Evolutionary conservation across 2,888 invertebrate species (phyloP).

Genomic region (Julus scandinavius): DNA sequence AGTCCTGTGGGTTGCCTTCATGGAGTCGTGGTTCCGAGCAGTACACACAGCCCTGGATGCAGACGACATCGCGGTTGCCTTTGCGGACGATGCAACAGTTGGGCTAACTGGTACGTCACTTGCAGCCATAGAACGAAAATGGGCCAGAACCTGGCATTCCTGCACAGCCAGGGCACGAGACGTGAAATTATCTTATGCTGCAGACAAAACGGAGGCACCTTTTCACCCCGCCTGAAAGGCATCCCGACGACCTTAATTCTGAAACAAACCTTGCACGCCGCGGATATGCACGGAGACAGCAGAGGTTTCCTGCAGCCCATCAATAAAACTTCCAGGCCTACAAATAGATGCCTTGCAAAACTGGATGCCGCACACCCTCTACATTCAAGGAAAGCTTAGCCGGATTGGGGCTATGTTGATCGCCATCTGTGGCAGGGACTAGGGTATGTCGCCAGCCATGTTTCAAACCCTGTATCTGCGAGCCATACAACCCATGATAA

Average conservation of each 20-base stretch:
- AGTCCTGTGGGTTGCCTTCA: not conserved
- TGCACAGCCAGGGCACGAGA: not conserved
- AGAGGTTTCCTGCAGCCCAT: not conserved
- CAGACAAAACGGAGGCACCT: not conserved
- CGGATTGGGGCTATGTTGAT: not conserved
- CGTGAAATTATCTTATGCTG: not conserved
- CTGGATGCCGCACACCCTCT: too few species aligned
- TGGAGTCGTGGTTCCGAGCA: constrained; percentile 2
- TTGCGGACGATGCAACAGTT: not conserved
- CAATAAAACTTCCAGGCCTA: not conserved
- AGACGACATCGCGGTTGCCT: not conserved
- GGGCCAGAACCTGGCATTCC: not conserved
- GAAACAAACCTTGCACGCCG: not conserved
- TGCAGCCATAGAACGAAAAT: not conserved
- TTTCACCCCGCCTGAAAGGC: not conserved
- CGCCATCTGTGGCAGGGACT: not conserved
- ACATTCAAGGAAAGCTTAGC: not conserved
- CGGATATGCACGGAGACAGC: too few species aligned
- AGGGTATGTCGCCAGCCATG: not conserved
- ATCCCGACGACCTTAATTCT: not conserved
- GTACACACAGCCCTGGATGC: too few species aligned
- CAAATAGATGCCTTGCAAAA: too few species aligned
- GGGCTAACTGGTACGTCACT: not conserved
- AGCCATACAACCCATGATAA: not conserved
- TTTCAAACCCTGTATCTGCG: not conserved